Percentiles rank a stretch among this genome's conserved stretches.
Evolutionary conservation across 2,113 vertebrate species (phyloP).

Genomic region (Phrynocephalus versicolor): DNA sequence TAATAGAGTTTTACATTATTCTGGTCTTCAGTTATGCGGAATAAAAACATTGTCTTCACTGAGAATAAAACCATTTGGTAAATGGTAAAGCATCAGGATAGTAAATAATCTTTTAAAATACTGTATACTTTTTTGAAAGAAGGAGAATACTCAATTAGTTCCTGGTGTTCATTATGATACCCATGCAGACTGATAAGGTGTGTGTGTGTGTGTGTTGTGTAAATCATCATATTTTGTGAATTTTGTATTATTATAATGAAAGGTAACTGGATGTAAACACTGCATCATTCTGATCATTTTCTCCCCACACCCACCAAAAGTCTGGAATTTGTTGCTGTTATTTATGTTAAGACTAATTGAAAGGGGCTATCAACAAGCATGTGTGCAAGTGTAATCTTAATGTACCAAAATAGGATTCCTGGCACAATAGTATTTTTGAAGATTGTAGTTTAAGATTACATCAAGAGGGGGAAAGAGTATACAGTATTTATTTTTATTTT

Average conservation of each 20-base stretch:
- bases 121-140: no score
- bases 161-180: neutral
- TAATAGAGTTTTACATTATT: neutral
- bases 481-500: no score
- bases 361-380: neutral
- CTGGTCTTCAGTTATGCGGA: neutral
- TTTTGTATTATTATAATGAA: neutral
- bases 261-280: neutral
- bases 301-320: neutral
- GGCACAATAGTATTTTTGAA: neutral
- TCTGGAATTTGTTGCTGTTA: neutral
- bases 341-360: neutral
- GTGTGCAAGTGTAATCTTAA: neutral
- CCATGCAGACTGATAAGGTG: neutral
- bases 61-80: neutral
- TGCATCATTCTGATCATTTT: neutral
- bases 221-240: neutral
- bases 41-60: neutral
- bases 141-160: no score
- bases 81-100: neutral
- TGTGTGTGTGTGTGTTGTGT: no score
- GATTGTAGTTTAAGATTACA: neutral
- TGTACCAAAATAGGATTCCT: neutral
- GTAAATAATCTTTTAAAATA: neutral
- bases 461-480: no score